Evolutionary conservation across 2,888 invertebrate species (phyloP).

Genomic region (Melolontha melolontha): DNA sequence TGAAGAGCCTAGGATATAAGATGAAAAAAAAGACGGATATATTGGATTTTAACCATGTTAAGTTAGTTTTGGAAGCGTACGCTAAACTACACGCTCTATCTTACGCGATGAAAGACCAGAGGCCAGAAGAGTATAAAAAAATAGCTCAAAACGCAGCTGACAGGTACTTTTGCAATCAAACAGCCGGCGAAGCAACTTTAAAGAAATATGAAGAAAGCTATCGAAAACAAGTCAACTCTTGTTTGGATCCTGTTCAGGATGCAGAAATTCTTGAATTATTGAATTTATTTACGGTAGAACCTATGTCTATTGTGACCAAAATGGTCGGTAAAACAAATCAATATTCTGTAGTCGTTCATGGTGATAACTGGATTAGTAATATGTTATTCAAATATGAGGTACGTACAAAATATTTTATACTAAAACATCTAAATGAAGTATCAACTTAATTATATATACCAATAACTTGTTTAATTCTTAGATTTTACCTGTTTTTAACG

Average conservation of each 20-base stretch:
- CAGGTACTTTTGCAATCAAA: slow-evolving; percentile 3
- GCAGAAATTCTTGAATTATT: neutral
- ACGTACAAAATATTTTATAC: neutral
- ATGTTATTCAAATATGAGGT: slow-evolving; percentile 13
- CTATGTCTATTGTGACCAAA: slow-evolving; percentile 1
- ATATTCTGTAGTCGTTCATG: neutral
- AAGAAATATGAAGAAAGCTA: slow-evolving; percentile 12
- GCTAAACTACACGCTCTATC: slow-evolving; percentile 3
- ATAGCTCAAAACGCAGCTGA: neutral
- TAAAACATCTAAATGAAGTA: too few relatives aligned
- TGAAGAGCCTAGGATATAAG: slow-evolving; percentile 1
- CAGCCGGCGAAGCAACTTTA: neutral
- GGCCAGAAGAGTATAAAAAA: neutral
- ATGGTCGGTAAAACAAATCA: neutral
- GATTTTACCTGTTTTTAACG: too few relatives aligned
- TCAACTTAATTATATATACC: too few relatives aligned
- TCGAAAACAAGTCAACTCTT: neutral
- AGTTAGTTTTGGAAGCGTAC: neutral
- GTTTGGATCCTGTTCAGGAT: slow-evolving; percentile 3
- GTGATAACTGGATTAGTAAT: slow-evolving; percentile 11
- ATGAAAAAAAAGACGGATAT: neutral
- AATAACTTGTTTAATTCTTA: too few relatives aligned
- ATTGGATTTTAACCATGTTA: neutral
- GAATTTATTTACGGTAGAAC: neutral
- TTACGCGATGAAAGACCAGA: slow-evolving; percentile 14